A percentile compares a stretch with the other conserved stretches of the same genome.
These are phyloP conservation scores for Nymphicus hollandicus DNA, from an alignment of 2,113 vertebrate genomes.

Conservation along the genomic window DNA sequence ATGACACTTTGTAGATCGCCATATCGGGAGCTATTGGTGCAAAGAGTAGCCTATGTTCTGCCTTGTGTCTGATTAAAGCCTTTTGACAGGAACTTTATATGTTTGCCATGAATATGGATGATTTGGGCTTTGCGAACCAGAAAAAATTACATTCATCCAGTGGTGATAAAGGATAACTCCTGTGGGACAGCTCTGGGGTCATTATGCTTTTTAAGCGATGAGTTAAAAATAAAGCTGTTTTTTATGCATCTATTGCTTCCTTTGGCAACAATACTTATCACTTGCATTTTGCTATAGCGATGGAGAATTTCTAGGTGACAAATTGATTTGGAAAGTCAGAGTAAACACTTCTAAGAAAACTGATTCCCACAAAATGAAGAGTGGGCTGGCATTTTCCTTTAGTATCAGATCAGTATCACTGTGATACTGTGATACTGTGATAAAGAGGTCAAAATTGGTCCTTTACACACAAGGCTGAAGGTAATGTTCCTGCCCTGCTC, in stretches of 20 bases:
- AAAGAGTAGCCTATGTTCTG: slow-evolving; percentile 2
- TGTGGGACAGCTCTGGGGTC: not conserved
- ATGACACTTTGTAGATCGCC: slow-evolving; percentile 12
- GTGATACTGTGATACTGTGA: too few species aligned
- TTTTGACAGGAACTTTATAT: not conserved
- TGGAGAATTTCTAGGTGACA: not conserved
- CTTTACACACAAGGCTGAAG: not conserved
- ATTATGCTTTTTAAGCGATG: not conserved
- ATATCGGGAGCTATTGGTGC: not conserved
- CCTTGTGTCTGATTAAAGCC: not conserved
- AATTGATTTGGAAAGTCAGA: not conserved
- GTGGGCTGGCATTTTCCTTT: not conserved
- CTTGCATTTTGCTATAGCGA: not conserved
- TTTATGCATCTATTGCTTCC: not conserved
- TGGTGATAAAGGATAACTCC: not conserved
- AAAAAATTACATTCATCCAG: not conserved
- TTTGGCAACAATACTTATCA: not conserved
- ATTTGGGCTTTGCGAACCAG: not conserved
- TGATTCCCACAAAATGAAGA: not conserved
- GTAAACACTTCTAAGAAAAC: not conserved
- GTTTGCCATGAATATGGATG: slow-evolving; percentile 40
- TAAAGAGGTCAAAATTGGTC: not conserved
- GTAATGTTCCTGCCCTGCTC: not conserved
- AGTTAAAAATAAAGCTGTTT: slow-evolving; percentile 15
- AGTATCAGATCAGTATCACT: too few species aligned